Base-by-base conservation (phyloP, 1,140 invertebrate genomes). In the Trinorchestia longiramus region DNA sequence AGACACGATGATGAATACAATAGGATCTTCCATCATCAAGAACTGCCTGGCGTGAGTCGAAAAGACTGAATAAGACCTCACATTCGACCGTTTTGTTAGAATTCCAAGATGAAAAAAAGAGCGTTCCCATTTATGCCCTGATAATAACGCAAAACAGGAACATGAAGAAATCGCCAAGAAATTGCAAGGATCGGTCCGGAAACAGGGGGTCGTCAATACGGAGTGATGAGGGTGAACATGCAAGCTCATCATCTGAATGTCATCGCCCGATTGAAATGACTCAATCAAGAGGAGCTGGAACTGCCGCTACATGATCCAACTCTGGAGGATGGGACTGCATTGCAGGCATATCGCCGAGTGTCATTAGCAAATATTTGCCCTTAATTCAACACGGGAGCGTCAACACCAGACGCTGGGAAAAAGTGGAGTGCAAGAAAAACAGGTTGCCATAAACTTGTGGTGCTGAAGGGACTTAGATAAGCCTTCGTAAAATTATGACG, bases 401-500 rank as follows among this genome's bases (percentile, higher is more conserved):
- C 44, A 44, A 6, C 92, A 94, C 43, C n/a, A 90, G 88, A 90
- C 23, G 3, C 6, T 6, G 47, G 92, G 17, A 45, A 94, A 40
- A 94, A 94, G 44, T n/a, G 45, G 8, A 45, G 6, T 6, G 92
- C 92, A 8, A 45, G 41, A 94, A 94, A 94, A 94, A 94, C 92
- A 94, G 36, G 92, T 28, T 47, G 92, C 47, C 92, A 47, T 94
- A 94, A 94, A 94, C 43, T 90, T 43, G 43, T 91, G 3, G 44
- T 44, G 92, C 40, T 94, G 92, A 94, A 94, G 92, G 92, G 43
- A 94, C 92, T 43, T 11, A 94, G 92, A 94, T 94, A 94, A 94
- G 92, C 43, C 44, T 94, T 94, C 92, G 11, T 40, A 45, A 94
- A 94, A 43, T 94, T 45, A 94, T 47, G 92, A 43, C 41, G 43